Evolutionary conservation across 2,797 vertebrate genomes (phyloP).

Genomic region (Naso thynnoides): DNA sequence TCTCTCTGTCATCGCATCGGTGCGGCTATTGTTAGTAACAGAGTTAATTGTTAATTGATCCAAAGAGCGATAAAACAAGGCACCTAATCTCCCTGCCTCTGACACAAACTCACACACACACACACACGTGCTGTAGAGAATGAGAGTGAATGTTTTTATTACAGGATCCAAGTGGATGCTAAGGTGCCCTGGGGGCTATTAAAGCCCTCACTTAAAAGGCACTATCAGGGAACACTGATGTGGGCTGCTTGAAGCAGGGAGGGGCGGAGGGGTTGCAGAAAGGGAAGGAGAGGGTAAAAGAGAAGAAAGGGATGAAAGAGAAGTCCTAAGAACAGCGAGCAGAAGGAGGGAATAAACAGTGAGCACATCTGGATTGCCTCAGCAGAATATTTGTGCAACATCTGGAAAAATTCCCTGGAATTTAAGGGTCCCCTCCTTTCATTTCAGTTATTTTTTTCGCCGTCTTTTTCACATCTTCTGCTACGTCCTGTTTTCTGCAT

Average conservation of each 20-base stretch:
- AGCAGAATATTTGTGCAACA: slow-evolving; percentile 84
- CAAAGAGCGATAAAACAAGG: slow-evolving; percentile 71
- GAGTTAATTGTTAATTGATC: slow-evolving; percentile 80
- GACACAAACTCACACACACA: slow-evolving; percentile 4
- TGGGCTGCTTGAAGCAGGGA: slow-evolving; percentile 43
- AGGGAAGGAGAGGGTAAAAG: slow-evolving; percentile 24
- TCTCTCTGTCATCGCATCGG: slow-evolving; percentile 31
- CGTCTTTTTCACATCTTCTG: slow-evolving; percentile 47
- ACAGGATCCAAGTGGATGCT: slow-evolving; percentile 78
- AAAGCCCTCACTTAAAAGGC: slow-evolving; percentile 77
- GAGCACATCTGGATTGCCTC: slow-evolving; percentile 87
- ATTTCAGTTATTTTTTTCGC: slow-evolving; percentile 57
- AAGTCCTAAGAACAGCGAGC: slow-evolving; percentile 64
- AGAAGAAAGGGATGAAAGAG: slow-evolving; percentile 55
- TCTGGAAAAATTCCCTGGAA: slow-evolving; percentile 87
- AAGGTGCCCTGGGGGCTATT: slow-evolving; percentile 76
- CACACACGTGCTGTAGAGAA: slow-evolving; percentile 50
- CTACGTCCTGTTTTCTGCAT: slow-evolving; percentile 62
- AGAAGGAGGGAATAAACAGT: slow-evolving; percentile 70
- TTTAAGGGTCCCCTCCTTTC: slow-evolving; percentile 85
- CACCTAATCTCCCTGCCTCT: slow-evolving; percentile 49
- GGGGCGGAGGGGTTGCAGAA: slow-evolving; percentile 32
- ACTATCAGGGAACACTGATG: slow-evolving; percentile 68
- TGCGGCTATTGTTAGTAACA: slow-evolving; percentile 66
- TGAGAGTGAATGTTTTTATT: slow-evolving; percentile 82